Evolutionary conservation across 2,113 vertebrate species (phyloP).

Genomic region (Tichodroma muraria): DNA sequence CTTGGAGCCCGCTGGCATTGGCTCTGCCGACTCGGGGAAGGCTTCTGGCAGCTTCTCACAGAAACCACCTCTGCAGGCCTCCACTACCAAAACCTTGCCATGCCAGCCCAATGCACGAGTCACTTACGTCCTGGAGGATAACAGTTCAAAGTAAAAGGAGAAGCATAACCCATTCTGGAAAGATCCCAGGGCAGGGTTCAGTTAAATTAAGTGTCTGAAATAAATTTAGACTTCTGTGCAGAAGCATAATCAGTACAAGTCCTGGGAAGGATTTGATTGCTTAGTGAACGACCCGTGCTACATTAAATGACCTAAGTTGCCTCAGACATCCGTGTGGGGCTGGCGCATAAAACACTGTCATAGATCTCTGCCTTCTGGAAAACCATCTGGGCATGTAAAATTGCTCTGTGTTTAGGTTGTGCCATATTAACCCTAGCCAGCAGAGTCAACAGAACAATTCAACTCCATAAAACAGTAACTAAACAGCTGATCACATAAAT

Average conservation of each 20-base stretch:
- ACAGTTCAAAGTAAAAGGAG: neutral
- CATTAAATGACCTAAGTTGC: neutral
- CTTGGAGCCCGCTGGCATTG: accelerated
- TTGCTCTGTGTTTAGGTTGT: neutral
- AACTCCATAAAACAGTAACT: neutral
- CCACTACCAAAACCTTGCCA: neutral
- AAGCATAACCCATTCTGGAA: neutral
- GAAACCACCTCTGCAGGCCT: neutral
- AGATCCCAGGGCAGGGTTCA: neutral
- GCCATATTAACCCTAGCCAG: neutral
- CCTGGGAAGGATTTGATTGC: neutral
- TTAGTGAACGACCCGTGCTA: neutral
- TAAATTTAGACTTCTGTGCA: neutral
- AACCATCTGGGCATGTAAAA: neutral
- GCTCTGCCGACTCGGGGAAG: accelerated
- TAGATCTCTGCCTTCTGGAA: neutral
- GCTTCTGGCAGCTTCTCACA: neutral
- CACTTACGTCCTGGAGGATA: neutral
- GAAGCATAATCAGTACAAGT: neutral
- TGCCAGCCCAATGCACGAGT: neutral
- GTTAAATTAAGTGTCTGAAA: neutral
- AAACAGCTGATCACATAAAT: neutral
- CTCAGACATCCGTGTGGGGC: neutral
- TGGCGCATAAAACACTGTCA: neutral
- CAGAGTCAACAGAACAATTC: neutral